Conservation (phyloP, 1,140 invertebrate species). For the Parapsyche elsis region DNA sequence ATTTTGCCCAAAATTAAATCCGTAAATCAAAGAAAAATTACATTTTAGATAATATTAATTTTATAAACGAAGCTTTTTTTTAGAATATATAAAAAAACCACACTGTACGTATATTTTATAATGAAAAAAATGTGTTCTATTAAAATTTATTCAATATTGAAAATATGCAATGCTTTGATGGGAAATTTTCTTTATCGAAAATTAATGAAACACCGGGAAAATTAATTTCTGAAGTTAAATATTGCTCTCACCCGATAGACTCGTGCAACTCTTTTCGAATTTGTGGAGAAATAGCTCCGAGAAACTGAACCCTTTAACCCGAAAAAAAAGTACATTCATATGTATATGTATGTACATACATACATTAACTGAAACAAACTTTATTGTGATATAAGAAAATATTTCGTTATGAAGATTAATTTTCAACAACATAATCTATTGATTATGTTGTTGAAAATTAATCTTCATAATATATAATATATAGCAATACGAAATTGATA, state of each 20-base stretch:
- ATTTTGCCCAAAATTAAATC: background rate
- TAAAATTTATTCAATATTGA: background rate
- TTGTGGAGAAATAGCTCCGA: background rate
- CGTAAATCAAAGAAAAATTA: background rate
- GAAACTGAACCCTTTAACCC: background rate
- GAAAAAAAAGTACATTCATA: background rate
- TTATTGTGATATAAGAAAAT: too few species aligned
- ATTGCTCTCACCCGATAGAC: constrained; percentile 13
- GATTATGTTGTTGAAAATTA: background rate
- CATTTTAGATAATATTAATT: too few species aligned
- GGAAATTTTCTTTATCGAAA: background rate
- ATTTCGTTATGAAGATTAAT: background rate
- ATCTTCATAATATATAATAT: too few species aligned
- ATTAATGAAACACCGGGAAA: constrained; percentile 18
- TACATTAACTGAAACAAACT: too few species aligned
- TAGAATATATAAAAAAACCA: too few species aligned
- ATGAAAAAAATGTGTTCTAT: background rate
- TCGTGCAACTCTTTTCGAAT: background rate
- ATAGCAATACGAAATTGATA: too few species aligned
- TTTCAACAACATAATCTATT: background rate
- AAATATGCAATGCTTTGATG: background rate
- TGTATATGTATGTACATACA: background rate
- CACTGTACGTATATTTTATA: too few species aligned
- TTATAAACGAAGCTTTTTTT: too few species aligned
- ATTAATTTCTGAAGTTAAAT: constrained; percentile 18